Evolutionary conservation across 1,140 invertebrate genomes (phyloP).

Genomic region (Varroa destructor): DNA sequence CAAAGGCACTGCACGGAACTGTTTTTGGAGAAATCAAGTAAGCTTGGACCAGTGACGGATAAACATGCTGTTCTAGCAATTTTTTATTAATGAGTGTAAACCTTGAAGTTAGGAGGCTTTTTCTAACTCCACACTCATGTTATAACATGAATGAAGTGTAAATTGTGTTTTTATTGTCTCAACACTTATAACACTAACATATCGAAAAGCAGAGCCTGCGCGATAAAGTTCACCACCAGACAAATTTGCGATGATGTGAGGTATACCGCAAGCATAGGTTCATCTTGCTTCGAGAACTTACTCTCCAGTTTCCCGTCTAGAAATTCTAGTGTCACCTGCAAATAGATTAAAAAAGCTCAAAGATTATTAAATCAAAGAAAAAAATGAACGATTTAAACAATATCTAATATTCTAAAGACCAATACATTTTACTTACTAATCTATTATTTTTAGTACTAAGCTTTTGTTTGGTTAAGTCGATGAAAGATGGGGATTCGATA

Average conservation of each 20-base stretch:
- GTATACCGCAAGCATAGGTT: slow-evolving; percentile 23
- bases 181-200: slow-evolving; percentile 10
- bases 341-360: not conserved
- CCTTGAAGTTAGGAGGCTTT: too few species aligned
- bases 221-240: slow-evolving; percentile 23
- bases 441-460: too few species aligned
- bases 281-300: not conserved
- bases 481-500: too few species aligned
- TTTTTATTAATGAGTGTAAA: too few species aligned
- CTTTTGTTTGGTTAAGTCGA: too few species aligned
- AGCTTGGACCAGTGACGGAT: too few species aligned
- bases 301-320: slow-evolving; percentile 7
- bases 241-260: slow-evolving; percentile 18
- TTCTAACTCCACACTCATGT: too few species aligned
- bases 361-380: not conserved
- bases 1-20: too few species aligned
- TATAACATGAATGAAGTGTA: not conserved
- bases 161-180: not conserved
- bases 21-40: too few species aligned
- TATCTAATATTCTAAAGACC: not conserved
- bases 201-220: slow-evolving; percentile 15
- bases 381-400: not conserved
- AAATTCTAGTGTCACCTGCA: slow-evolving; percentile 14
- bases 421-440: too few species aligned
- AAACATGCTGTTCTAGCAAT: too few species aligned